These are phyloP conservation scores for Rhyacophila evoluta DNA, from an alignment of 2,888 invertebrate genomes.

Conservation along the genomic window DNA sequence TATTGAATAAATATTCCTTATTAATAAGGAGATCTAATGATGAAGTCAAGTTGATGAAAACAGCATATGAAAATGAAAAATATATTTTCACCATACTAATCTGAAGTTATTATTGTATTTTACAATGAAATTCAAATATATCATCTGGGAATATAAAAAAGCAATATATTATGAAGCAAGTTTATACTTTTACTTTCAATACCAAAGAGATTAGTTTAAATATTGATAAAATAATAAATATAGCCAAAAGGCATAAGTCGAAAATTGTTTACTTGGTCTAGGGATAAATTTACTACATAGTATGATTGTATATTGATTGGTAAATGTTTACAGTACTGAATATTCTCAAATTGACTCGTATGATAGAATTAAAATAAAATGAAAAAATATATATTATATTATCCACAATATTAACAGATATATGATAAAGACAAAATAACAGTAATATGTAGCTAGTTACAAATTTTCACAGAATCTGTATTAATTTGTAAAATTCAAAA, in stretches of 20 bases:
- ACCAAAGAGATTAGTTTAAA: neutral
- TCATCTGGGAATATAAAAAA: neutral
- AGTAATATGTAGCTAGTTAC: too few species aligned
- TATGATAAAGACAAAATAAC: too few species aligned
- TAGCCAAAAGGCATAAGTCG: neutral
- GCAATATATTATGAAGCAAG: neutral
- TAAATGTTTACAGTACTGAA: neutral
- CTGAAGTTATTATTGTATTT: neutral
- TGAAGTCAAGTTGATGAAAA: too few species aligned
- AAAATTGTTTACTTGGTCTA: conserved; percentile 4
- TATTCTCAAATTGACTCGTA: neutral
- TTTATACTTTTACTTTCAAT: neutral
- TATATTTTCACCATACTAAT: too few species aligned
- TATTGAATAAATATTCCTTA: too few species aligned
- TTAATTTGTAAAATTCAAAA: too few species aligned
- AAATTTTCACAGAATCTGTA: too few species aligned
- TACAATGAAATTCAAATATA: neutral
- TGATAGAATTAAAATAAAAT: neutral
- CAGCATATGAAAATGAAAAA: too few species aligned
- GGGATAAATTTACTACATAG: neutral
- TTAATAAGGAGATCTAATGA: too few species aligned
- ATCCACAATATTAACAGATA: too few species aligned
- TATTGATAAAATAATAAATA: neutral
- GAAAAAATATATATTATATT: neutral
- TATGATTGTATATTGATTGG: conserved; percentile 24